Percentiles rank a stretch among this genome's conserved stretches.
Conservation (phyloP, 2,797 vertebrate genomes). For the Lithobates pipiens region DNA sequence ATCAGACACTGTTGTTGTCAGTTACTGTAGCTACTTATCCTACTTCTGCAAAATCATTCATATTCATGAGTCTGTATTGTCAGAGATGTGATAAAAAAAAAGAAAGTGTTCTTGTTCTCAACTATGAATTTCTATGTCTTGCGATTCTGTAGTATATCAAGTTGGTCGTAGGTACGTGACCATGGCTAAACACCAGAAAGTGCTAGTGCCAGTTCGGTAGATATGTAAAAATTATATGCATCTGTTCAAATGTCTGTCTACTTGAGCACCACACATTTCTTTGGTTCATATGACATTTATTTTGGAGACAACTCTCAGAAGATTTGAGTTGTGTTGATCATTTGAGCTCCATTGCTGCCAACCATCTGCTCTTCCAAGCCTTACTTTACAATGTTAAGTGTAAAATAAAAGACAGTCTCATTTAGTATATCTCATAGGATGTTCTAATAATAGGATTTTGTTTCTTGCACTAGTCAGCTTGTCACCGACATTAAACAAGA, state of each 20-base stretch:
- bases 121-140: neutral
- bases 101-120: neutral
- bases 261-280: conserved; percentile 24
- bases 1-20: neutral
- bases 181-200: neutral
- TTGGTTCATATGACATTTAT: conserved; percentile 14
- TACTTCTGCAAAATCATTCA: neutral
- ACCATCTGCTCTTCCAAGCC: neutral
- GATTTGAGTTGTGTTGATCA: neutral
- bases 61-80: conserved; percentile 1
- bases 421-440: neutral
- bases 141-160: neutral
- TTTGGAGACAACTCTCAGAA: neutral
- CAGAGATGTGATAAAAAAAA: neutral
- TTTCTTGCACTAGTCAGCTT: neutral
- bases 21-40: conserved; percentile 1
- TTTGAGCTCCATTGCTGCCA: neutral
- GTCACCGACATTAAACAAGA: neutral
- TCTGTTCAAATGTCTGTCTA: neutral
- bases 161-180: neutral
- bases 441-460: neutral
- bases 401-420: neutral
- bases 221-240: neutral
- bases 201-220: neutral
- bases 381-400: neutral